Base-by-base conservation (phyloP, 2,797 vertebrate species). In the Uromys caudimaculatus region DNA sequence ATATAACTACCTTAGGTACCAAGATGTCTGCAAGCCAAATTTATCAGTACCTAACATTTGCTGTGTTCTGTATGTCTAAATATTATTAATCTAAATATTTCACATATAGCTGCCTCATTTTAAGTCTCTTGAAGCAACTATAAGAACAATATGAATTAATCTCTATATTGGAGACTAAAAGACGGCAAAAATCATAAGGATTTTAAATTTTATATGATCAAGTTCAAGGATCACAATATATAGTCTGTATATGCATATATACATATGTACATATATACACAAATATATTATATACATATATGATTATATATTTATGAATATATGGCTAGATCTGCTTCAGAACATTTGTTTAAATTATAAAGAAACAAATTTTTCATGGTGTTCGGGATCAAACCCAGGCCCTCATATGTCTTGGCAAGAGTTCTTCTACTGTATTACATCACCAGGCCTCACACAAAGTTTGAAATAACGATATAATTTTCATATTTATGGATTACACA, bases 291-390 rank as follows among this genome's bases (percentile, higher is more conserved):
- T 14, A 7, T 32, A 29, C 44, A 3, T 41, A 86, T 69, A 62
- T 35, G 7, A 17, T 81, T 85, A 76, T 58, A 35, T 90, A 29
- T 71, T 96, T 73, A 76, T 64, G 79, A 52, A 41, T 62, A 62
- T 32, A 60, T 8, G 9, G 1, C 29, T 89, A 21, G 1, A 56
- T 92, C 3, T 93, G 19, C 8, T 75, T 90, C 35, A 91, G 76
- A 85, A 88, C 10, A 75, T 1, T 75, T 88, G 2, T 84, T 91
- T n/a, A 93, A 94, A 87, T 47, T 88, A 58, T 27, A 94, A 19
- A 69, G 32, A 89, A 91, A 91, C 23, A 13, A 27, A 77, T 60
- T 52, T 38, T 78, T 67, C 12, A 38, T 54, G 10, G 1, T 67
- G 3, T 24, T 67, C 23, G 19, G 4, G 16, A 69, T 81, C 17